Evolutionary conservation across 2,888 invertebrate species (phyloP), one percentile per base, ranked within the genome.

Genomic region (Ormyrus nitidulus): DNA sequence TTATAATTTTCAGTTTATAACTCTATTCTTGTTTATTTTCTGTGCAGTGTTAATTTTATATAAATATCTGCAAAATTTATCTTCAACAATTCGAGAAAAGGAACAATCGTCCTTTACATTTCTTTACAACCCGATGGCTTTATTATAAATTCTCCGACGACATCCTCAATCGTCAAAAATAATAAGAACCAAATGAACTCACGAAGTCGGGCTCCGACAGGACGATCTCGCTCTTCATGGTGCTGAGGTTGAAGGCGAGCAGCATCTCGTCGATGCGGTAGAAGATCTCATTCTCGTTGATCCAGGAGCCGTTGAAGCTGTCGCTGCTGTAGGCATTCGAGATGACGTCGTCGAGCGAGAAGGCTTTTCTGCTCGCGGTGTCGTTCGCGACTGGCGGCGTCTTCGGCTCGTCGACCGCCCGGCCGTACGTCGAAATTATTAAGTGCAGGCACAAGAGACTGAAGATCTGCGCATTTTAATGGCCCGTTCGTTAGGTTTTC

Each of bases 271-370:
- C 58, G 58, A 89, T 84, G 34, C 83, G 82, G 80, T 89, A 90
- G 75, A 91, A 81, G 78, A 91, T 88, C 83, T 88, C 88, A 53
- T 86, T 87, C 49, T 86, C 86, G 65, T 92, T 91, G 81, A 91
- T 89, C 92, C 92, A 92, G 6, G 90, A 89, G 54, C 91, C 92
- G 80, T 92, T 91, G 85, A 92, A 91, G 44, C 84, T 78, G 70
- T 83, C 84, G 8, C 88, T 84, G 2, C 85, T 84, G 81, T 62
- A 79, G 13, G 73, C 59, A 2, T 51, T 65, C 5, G 73, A 56
- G 8, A 83, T 79, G 8, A 83, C 59, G 56, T 81, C 83, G 34
- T 72, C 77, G 56, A 79, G 64, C 3, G 62, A 13, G 51, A 79
- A 68, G 5, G 66, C 19, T 56, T 34, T 72, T 8, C 46, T 73